Evolutionary conservation across 2,888 invertebrate genomes (phyloP), one percentile per base, ranked within the genome.

Genomic region (Drosophila acutilabella): DNA sequence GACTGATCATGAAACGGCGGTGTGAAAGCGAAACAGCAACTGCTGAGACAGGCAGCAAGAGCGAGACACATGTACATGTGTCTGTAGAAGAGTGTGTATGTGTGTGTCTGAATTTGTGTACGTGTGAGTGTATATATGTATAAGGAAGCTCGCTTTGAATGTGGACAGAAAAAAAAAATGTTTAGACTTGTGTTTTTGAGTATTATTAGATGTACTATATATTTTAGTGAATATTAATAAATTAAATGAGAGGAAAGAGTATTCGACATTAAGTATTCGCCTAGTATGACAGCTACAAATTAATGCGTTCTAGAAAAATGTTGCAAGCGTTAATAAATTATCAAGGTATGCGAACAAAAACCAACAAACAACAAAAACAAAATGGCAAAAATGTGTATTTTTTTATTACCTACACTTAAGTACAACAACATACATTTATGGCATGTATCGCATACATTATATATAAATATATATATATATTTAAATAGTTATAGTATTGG

Each of bases 1-100:
- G 93, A 94, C 95, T 79, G 96, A 96, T 90, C 96, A 96, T 91
- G 96, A 96, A 93, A 96, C 96, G 91, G 95, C 96, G 78, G 96
- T 96, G 92, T 96, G 94, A 95, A 80, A 86, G 79, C 66, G 78
- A 64, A 36, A 51, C 57, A 45, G 42, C 61, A 40, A 45, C 10
- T 23, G 54, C 56, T 42, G 44, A 38, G 23, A 20, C 30, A n/a
- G 41, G 23, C 16, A 51, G 23, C 4, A n/a, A 11, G 18, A 26
- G 77, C 65, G 76, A 60, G 47, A 47, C 48, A 45, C 30, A 44
- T 44, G 33, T 30, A 42, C 41, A 16, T 30, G n/a, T 47, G 10
- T 20, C 3, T 30, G 26, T 11, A 36, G 30, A 11, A 10, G 2
- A n/a, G n/a, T 11, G 20, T 4, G 20, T 20, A 1, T 23, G 10